Evolutionary conservation across 2,113 vertebrate genomes (phyloP).

Genomic region (Dunckerocampus dactyliophorus): DNA sequence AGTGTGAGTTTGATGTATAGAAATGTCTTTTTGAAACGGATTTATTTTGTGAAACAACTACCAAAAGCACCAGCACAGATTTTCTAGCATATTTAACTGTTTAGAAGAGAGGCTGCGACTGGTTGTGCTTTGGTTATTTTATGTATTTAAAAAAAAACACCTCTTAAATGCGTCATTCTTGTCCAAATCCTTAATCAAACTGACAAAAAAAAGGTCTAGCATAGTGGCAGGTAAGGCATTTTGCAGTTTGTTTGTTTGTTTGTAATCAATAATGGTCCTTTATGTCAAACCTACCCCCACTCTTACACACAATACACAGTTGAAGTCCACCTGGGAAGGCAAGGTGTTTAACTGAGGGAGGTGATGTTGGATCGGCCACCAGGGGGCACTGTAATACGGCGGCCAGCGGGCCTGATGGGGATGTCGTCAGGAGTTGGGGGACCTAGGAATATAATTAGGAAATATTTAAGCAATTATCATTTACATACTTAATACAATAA

Average conservation of each 20-base stretch:
- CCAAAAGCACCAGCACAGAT: conserved; percentile 10
- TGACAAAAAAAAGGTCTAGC: conserved; percentile 81
- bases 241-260: conserved; percentile 48
- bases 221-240: conserved; percentile 95
- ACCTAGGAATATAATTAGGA: conserved; percentile 57
- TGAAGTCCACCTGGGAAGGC: conserved; percentile 6
- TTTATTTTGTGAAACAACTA: neutral
- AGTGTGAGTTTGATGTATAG: conserved; percentile 24
- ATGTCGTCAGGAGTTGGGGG: conserved; percentile 72
- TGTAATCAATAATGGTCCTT: conserved; percentile 62
- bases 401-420: conserved; percentile 85
- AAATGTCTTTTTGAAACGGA: neutral
- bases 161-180: neutral
- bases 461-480: neutral
- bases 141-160: neutral
- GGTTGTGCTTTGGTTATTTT: conserved; percentile 14
- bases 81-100: conserved; percentile 5
- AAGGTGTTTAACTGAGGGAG: conserved; percentile 85
- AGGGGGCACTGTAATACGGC: conserved; percentile 90
- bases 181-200: conserved; percentile 63
- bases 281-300: neutral
- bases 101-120: conserved; percentile 14
- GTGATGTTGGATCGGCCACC: conserved; percentile 98
- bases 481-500: too few relatives aligned
- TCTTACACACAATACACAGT: conserved; percentile 26